phyloP scores from a whole-genome alignment of 1,140 invertebrate species.

The Odontomachus brunneus region DNA sequence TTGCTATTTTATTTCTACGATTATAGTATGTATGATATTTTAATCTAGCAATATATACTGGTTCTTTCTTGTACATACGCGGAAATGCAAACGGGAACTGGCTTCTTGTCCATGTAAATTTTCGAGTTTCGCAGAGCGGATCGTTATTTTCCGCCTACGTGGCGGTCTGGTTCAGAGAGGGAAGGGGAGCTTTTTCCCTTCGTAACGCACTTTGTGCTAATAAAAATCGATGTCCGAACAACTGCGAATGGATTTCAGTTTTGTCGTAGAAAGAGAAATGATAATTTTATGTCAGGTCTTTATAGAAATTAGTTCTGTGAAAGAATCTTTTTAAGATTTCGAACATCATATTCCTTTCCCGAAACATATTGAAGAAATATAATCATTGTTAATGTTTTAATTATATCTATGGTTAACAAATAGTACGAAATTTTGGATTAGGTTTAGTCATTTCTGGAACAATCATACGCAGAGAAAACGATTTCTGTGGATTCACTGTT shows the following conservation, averaged over 20 bases:
- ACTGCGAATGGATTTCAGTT: conserved; percentile 30
- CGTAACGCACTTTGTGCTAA: conserved; percentile 35
- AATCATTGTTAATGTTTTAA: not conserved
- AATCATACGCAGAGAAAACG: not conserved
- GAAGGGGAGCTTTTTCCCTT: not conserved
- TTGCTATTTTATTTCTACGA: not conserved
- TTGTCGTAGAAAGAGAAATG: conserved; percentile 25
- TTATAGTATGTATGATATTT: conserved; percentile 15
- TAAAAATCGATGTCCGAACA: conserved; percentile 27
- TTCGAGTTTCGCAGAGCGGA: conserved; percentile 45
- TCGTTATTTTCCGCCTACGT: conserved; percentile 50
- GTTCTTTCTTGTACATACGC: not conserved
- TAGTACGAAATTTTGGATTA: not conserved
- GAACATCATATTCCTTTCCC: not conserved
- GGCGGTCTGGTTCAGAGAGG: conserved; percentile 27
- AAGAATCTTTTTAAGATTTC: not conserved
- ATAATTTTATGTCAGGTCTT: not conserved
- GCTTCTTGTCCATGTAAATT: conserved; percentile 44
- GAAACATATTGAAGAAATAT: not conserved
- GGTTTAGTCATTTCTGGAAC: not conserved
- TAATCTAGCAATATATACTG: conserved; percentile 22
- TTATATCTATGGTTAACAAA: too few species aligned
- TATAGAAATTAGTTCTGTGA: not conserved
- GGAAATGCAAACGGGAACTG: conserved; percentile 7
- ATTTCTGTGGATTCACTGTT: too few species aligned